A percentile compares a stretch with the other conserved stretches of the same genome.
These are phyloP conservation scores for Atta colombica DNA, from an alignment of 1,140 invertebrate genomes.

Conservation along the genomic window DNA sequence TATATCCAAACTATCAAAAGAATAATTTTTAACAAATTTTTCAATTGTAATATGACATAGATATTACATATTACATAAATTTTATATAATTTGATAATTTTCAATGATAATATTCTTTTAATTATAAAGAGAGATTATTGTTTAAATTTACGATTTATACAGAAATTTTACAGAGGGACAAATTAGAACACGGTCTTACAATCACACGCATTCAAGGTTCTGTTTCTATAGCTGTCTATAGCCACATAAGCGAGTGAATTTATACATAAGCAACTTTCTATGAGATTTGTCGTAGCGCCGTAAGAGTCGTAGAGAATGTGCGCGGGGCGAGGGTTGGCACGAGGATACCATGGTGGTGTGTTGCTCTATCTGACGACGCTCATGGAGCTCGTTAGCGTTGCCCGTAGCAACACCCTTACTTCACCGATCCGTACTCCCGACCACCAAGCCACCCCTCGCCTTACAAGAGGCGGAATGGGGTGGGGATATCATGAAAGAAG, in stretches of 20 bases:
- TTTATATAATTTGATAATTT: too few relatives aligned
- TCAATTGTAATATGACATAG: neutral
- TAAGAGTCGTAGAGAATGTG: neutral
- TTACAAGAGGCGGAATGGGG: slow-evolving; percentile 67
- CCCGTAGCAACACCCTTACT: slow-evolving; percentile 85
- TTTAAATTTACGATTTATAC: neutral
- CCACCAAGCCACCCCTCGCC: slow-evolving; percentile 74
- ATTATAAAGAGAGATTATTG: too few relatives aligned
- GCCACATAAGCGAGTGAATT: slow-evolving; percentile 75
- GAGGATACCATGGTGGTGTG: slow-evolving; percentile 78
- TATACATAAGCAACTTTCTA: slow-evolving; percentile 83
- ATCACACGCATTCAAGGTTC: neutral
- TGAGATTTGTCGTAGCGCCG: slow-evolving; percentile 71
- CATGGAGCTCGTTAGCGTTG: slow-evolving; percentile 86
- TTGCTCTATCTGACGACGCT: slow-evolving; percentile 86
- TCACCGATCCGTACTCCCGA: slow-evolving; percentile 69
- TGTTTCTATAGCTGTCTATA: slow-evolving; percentile 32
- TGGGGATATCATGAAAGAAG: slow-evolving; percentile 62
- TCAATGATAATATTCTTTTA: too few relatives aligned
- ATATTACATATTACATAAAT: too few relatives aligned
- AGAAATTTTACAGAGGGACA: neutral
- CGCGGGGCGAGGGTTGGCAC: slow-evolving; percentile 53
- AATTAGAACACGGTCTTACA: neutral
- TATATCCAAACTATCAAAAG: neutral
- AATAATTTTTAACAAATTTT: neutral